Percentiles rank a stretch among this genome's conserved stretches.
Conservation (phyloP, 2,113 vertebrate species). For the Indicator maculatus region DNA sequence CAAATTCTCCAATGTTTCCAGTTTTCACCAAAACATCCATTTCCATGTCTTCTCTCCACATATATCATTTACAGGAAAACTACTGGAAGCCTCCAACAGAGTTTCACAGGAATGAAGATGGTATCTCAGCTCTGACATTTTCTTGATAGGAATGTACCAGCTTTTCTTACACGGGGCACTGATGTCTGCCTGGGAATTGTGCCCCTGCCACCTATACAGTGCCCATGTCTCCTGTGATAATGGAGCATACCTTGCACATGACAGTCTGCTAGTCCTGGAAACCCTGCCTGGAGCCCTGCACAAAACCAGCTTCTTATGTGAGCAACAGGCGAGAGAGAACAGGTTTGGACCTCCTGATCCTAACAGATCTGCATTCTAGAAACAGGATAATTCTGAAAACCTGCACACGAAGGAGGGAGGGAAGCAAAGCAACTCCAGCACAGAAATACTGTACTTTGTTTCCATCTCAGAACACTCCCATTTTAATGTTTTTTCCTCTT, state of each 20-base stretch:
- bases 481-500: not conserved
- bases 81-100: not conserved
- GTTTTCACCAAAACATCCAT: not conserved
- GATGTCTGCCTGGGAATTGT: not conserved
- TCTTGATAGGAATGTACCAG: accelerated
- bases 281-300: not conserved
- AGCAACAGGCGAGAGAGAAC: accelerated
- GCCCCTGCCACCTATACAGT: accelerated
- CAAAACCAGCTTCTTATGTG: accelerated
- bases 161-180: not conserved
- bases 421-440: not conserved
- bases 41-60: not conserved
- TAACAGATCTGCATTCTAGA: not conserved
- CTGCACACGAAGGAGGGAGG: not conserved
- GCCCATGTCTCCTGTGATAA: accelerated
- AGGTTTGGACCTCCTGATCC: not conserved
- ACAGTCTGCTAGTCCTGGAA: not conserved
- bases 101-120: not conserved
- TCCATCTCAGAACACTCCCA: not conserved
- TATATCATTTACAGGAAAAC: not conserved
- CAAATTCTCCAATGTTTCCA: not conserved
- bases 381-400: not conserved
- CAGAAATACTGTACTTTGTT: not conserved
- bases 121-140: not conserved
- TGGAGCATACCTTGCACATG: accelerated